Conservation (phyloP, 1,140 invertebrate species). For the Eueides isabella region DNA sequence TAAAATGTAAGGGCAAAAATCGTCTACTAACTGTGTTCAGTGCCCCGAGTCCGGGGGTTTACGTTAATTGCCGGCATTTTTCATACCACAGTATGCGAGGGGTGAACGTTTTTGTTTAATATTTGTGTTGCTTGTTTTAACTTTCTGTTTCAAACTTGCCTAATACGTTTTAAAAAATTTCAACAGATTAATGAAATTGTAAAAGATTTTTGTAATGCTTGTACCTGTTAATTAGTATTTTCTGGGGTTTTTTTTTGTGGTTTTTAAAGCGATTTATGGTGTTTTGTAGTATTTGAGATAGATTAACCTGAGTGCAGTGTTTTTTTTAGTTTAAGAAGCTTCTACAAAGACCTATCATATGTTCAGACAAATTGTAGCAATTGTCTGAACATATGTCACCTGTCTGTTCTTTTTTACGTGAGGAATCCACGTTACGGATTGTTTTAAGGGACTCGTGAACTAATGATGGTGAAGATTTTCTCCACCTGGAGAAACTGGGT, state of each 20-base stretch:
- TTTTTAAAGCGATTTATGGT: too few species aligned
- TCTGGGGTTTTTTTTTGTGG: too few species aligned
- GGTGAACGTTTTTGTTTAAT: slow-evolving; percentile 21
- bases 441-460: too few species aligned
- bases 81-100: slow-evolving; percentile 17
- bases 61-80: slow-evolving; percentile 25
- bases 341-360: too few species aligned
- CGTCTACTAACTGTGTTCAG: background rate
- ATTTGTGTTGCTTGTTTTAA: background rate
- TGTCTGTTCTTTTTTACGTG: too few species aligned
- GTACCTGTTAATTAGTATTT: too few species aligned
- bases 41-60: background rate
- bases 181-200: background rate
- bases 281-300: too few species aligned
- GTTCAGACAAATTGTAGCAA: too few species aligned
- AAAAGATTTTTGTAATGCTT: background rate
- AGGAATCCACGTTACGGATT: too few species aligned
- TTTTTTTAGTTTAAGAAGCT: background rate
- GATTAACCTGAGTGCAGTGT: background rate
- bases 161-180: slow-evolving; percentile 14
- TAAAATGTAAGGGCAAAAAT: slow-evolving; percentile 6
- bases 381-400: too few species aligned
- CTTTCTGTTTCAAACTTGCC: background rate
- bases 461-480: too few species aligned
- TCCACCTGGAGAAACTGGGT: too few species aligned